These are phyloP conservation scores for Abrostola tripartita DNA, from an alignment of 2,888 invertebrate species.

Conservation along the genomic window DNA sequence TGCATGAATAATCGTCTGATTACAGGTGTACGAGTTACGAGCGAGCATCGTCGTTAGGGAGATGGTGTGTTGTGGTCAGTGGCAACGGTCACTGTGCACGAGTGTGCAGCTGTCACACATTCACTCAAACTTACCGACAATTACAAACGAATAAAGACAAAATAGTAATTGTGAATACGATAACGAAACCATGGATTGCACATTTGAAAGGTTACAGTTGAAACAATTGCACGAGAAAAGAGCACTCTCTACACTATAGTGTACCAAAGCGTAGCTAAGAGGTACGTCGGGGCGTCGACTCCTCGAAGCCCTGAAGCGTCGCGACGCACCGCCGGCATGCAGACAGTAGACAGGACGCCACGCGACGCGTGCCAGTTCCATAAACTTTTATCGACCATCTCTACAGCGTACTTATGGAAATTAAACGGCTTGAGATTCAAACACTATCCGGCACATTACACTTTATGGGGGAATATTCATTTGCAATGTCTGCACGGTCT, in stretches of 20 bases:
- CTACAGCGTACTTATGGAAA: constrained; percentile 36
- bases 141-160: too few relatives aligned
- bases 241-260: not conserved
- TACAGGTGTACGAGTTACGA: not conserved
- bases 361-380: constrained; percentile 20
- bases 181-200: too few relatives aligned
- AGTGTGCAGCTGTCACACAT: too few relatives aligned
- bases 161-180: too few relatives aligned
- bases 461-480: constrained; percentile 19
- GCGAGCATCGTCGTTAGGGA: too few relatives aligned
- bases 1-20: not conserved
- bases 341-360: constrained; percentile 12
- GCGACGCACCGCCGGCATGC: constrained; percentile 16
- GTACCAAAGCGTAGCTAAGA: not conserved
- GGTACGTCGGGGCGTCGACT: not conserved
- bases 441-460: constrained; percentile 14
- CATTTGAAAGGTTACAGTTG: constrained; percentile 8
- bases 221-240: constrained; percentile 1
- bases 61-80: too few relatives aligned
- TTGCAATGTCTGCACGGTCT: not conserved
- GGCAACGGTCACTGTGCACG: too few relatives aligned
- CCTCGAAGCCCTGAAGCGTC: not conserved
- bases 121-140: too few relatives aligned
- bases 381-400: constrained; percentile 32
- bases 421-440: constrained; percentile 26